Evolutionary conservation across 2,113 vertebrate species (phyloP).

Genomic region (Paralichthys olivaceus): DNA sequence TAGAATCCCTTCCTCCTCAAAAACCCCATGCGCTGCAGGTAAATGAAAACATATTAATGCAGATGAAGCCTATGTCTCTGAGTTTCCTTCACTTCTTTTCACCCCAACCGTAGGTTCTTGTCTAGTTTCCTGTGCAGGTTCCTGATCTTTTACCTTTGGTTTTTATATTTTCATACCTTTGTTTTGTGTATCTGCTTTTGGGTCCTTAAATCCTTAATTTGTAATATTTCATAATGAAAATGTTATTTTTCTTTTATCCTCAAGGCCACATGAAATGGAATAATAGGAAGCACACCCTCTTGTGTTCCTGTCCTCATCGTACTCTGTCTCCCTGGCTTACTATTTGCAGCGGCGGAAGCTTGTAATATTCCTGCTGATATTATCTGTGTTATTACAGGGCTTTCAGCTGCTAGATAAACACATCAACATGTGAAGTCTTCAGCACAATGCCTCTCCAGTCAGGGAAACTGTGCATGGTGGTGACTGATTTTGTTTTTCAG

Average conservation of each 20-base stretch:
- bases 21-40: too few relatives aligned
- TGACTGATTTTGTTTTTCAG: conserved; percentile 17
- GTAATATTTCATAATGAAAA: neutral
- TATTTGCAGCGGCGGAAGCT: conserved; percentile 55
- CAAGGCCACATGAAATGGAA: conserved; percentile 52
- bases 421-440: conserved; percentile 29
- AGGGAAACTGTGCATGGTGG: neutral
- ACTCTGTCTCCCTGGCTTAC: conserved; percentile 36
- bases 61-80: too few relatives aligned
- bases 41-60: too few relatives aligned
- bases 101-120: too few relatives aligned
- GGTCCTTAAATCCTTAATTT: neutral
- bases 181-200: neutral
- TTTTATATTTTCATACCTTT: neutral
- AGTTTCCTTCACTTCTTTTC: too few relatives aligned
- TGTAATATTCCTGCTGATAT: conserved; percentile 66
- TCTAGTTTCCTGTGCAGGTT: too few relatives aligned
- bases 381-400: conserved; percentile 61
- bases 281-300: conserved; percentile 24
- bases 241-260: conserved; percentile 17
- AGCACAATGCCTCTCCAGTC: conserved; percentile 8
- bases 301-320: conserved; percentile 27
- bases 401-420: conserved; percentile 60
- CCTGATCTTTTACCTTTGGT: neutral
- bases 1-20: too few relatives aligned